Evolutionary conservation across 2,888 invertebrate species (phyloP), one percentile per base, ranked within the genome.

Genomic region (Spilosoma lubricipeda): DNA sequence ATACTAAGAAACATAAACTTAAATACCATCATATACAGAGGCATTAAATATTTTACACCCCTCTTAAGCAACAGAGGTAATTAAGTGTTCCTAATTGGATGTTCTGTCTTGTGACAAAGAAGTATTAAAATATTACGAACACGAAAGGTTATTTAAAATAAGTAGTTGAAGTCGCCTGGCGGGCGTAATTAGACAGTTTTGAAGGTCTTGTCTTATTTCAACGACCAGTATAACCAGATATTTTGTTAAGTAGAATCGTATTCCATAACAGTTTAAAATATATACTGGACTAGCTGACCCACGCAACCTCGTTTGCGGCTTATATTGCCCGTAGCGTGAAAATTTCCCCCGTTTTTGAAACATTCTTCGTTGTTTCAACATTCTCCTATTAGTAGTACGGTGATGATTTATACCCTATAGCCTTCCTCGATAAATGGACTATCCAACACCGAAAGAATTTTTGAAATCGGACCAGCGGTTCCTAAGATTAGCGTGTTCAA

Each of bases 31-130:
- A 9, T 11, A 45, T 45, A n/a, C n/a, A 59, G 3, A 59, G 52
- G 23, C 9, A 56, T 56, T 27, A 27, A 27, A 27, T 59, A 59
- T 27, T 59, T n/a, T n/a, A n/a, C 56, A 56, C 23, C 11, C n/a
- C 11, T n/a, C n/a, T 9, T 59, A 27, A 13, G n/a, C n/a, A n/a
- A 56, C 56, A 5, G 30, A 15, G 36, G 36, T 36, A 11, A 67
- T 39, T 42, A 45, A 67, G 39, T n/a, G 42, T 27, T 59, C 59
- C 59, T 27, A 59, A 59, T n/a, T 59, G 59, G 59, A n/a, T 59
- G 59, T 59, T 59, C 59, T 13, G 13, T 59, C 27, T 56, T 56
- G 23, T 56, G 52, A n/a, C n/a, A 56, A 56, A 56, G 52, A 59
- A 27, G 59, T 27, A 4, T 27, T 27, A 59, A 59, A 59, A 59